Conservation (phyloP, 1,140 invertebrate genomes). For the Coptotermes formosanus region DNA sequence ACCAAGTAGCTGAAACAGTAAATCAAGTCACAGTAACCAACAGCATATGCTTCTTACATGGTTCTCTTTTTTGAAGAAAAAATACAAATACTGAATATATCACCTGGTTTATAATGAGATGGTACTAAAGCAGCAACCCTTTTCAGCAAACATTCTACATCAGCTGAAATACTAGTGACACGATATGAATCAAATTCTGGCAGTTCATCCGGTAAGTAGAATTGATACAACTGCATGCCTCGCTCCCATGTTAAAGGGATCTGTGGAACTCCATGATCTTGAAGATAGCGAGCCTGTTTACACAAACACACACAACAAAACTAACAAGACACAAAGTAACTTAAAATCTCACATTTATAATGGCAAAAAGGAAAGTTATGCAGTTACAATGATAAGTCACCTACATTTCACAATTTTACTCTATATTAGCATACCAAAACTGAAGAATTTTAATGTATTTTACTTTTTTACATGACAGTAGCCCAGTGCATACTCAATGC, state of each 20-base stretch:
- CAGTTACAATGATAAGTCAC: background rate
- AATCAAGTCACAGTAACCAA: too few relatives aligned
- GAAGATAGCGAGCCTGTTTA: slow-evolving; percentile 55
- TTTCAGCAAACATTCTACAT: slow-evolving; percentile 75
- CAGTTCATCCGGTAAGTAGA: slow-evolving; percentile 74
- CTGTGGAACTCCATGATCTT: slow-evolving; percentile 74
- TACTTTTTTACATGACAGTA: too few relatives aligned
- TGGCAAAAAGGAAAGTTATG: background rate
- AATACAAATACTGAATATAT: background rate
- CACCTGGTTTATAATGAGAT: slow-evolving; percentile 58
- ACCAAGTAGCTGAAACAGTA: too few relatives aligned
- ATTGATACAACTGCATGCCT: slow-evolving; percentile 76
- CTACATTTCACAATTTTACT: too few relatives aligned
- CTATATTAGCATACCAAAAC: too few relatives aligned
- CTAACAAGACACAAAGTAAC: background rate
- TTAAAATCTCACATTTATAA: slow-evolving; percentile 27
- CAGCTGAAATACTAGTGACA: slow-evolving; percentile 67
- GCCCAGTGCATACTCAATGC: too few relatives aligned
- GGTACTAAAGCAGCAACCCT: slow-evolving; percentile 74
- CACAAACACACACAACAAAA: slow-evolving; percentile 20
- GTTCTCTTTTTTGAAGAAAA: too few relatives aligned
- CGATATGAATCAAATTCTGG: slow-evolving; percentile 82
- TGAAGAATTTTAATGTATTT: too few relatives aligned
- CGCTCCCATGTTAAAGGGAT: slow-evolving; percentile 75
- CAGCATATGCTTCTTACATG: too few relatives aligned